Evolutionary conservation across 2,888 invertebrate genomes (phyloP).

Genomic region (Drosophila formosana): DNA sequence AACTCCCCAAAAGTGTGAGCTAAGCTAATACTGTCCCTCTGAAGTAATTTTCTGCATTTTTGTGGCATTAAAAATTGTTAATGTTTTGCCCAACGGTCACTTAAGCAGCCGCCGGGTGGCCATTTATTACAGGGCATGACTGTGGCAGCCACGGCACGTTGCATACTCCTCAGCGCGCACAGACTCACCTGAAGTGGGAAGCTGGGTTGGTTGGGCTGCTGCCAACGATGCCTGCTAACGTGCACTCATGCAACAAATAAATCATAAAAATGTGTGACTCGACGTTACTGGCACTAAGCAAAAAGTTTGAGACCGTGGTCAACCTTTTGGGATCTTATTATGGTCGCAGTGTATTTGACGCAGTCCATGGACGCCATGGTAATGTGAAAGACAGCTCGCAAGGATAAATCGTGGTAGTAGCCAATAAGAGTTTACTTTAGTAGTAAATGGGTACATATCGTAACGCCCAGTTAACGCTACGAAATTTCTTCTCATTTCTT

Average conservation of each 20-base stretch:
- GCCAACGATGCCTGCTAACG: slow-evolving; percentile 37
- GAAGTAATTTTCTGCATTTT: slow-evolving; percentile 46
- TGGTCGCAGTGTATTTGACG: not conserved
- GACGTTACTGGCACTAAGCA: slow-evolving; percentile 13
- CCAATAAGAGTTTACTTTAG: too few species aligned
- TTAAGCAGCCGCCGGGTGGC: slow-evolving; percentile 24
- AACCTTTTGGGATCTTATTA: slow-evolving; percentile 8
- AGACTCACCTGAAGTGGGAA: slow-evolving; percentile 45
- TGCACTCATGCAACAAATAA: slow-evolving; percentile 67
- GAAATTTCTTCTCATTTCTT: too few species aligned
- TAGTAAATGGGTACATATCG: not conserved
- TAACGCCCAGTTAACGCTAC: too few species aligned
- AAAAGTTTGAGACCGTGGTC: not conserved
- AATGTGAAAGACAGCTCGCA: not conserved
- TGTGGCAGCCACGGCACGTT: slow-evolving; percentile 28
- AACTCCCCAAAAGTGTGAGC: too few species aligned
- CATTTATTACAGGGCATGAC: slow-evolving; percentile 43
- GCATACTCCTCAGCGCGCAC: slow-evolving; percentile 43
- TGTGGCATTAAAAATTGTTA: slow-evolving; percentile 49
- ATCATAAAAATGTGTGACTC: slow-evolving; percentile 51
- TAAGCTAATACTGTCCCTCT: not conserved
- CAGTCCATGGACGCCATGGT: not conserved
- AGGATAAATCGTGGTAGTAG: not conserved
- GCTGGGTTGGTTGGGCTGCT: slow-evolving; percentile 27
- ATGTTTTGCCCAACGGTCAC: slow-evolving; percentile 44